Conservation (phyloP, 1,140 invertebrate genomes). For the Drosophila tani region DNA sequence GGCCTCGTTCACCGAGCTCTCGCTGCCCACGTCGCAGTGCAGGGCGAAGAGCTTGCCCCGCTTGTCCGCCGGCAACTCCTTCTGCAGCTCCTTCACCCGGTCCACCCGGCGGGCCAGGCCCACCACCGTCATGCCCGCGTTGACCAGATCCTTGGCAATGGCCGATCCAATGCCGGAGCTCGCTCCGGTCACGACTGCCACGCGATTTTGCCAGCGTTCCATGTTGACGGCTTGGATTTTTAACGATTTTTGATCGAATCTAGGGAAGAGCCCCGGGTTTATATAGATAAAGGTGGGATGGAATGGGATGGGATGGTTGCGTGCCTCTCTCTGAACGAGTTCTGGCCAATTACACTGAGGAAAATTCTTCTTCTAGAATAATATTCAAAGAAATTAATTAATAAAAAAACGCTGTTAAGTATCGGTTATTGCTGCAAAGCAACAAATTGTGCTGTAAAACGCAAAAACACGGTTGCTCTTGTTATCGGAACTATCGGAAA, state of each 20-base stretch:
- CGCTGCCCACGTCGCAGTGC: conserved; percentile 89
- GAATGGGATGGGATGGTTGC: neutral
- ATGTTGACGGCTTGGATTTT: conserved; percentile 79
- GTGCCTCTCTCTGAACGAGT: conserved; percentile 19
- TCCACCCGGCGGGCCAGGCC: conserved; percentile 89
- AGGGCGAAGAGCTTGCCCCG: conserved; percentile 85
- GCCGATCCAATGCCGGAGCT: conserved; percentile 90
- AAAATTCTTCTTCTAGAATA: neutral
- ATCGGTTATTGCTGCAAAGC: no score
- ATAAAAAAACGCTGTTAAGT: no score
- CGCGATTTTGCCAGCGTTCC: conserved; percentile 89
- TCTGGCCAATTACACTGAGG: conserved; percentile 11
- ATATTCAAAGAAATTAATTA: neutral
- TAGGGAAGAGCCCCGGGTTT: neutral
- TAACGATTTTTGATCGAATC: neutral
- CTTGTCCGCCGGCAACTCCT: conserved; percentile 72
- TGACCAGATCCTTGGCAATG: conserved; percentile 86
- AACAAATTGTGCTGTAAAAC: no score
- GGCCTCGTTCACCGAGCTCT: conserved; percentile 88
- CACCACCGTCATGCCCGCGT: conserved; percentile 88
- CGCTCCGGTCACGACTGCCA: conserved; percentile 91
- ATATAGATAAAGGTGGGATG: conserved; percentile 27
- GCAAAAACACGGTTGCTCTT: no score
- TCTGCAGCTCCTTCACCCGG: conserved; percentile 85
- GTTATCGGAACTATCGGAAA: no score